Percentiles rank a stretch among this genome's conserved stretches.
Evolutionary conservation across 2,797 vertebrate species (phyloP).

Genomic region (Petrocephalus sullivani): DNA sequence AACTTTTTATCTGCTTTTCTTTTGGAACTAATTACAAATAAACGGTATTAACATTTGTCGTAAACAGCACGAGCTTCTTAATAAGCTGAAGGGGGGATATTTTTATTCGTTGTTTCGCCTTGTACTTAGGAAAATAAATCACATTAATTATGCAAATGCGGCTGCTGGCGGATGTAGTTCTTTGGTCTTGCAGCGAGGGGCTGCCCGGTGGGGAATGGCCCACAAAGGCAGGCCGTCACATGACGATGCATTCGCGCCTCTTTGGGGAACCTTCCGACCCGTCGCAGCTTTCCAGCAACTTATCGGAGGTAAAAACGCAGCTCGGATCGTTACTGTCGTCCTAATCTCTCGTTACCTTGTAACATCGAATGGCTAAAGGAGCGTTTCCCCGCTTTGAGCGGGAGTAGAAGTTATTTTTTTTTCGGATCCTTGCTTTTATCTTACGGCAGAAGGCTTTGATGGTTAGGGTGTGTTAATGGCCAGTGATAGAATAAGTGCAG

Average conservation of each 20-base stretch:
- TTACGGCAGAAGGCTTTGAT: constrained; percentile 23
- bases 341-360: background rate
- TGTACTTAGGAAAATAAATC: constrained; percentile 5
- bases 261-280: constrained; percentile 64
- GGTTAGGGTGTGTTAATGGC: constrained; percentile 15
- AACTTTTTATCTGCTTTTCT: background rate
- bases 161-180: constrained; percentile 59
- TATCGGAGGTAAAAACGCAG: constrained; percentile 48
- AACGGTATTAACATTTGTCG: background rate
- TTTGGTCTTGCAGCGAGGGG: constrained; percentile 40
- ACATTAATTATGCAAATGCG: constrained; percentile 27
- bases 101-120: constrained; percentile 3
- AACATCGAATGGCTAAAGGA: background rate
- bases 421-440: constrained; percentile 16
- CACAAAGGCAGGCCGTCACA: constrained; percentile 60
- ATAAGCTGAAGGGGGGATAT: background rate
- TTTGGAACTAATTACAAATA: background rate
- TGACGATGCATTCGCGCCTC: constrained; percentile 83
- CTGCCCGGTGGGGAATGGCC: constrained; percentile 61
- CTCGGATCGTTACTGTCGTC: background rate
- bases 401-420: background rate
- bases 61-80: background rate
- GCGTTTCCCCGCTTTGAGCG: background rate
- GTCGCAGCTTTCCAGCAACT: constrained; percentile 49
- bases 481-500: background rate